Evolutionary conservation across 2,113 vertebrate species (phyloP), one percentile per base, ranked within the genome.

Genomic region (Perca flavescens): DNA sequence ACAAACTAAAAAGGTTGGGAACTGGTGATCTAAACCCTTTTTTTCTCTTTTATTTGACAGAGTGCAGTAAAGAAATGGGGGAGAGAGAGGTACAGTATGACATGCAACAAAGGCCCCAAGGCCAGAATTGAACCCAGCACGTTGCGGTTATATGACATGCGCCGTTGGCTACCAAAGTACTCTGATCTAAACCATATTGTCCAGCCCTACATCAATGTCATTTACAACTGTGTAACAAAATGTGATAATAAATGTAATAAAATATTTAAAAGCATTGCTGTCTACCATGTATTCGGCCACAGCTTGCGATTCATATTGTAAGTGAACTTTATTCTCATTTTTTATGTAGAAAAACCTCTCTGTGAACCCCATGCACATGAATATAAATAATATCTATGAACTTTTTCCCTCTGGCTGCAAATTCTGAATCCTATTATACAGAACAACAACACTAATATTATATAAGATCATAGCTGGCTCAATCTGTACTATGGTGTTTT

Each of bases 371-470:
- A 2, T 15, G 17, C 6, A 46, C 43, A 61, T 72, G 46, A 65
- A 65, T 34, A 65, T 25, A 76, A 76, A 65, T 62, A 50, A 43
- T 25, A 28, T 49, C 68, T 47, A 65, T 52, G 22, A 65, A 56
- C 15, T 28, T 50, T 36, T 77, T 65, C 47, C 40, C 52, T 71
- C 58, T 19, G 34, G 43, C 22, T 58, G 46, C 14, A 25, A 25
- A 60, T 46, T 53, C 46, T 28, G 16, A 60, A 21, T 58, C 28
- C 9, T 22, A 15, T 63, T 57, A 62, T n/a, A 22, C 50, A 79
- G 40, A 75, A 15, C 34, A 64, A 61, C 34, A 57, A 53, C 22
- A 57, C 60, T 34, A 63, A 53, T 5, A 53, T 58, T 21, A 71
- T 10, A 19, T 21, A 53, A 14, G 50, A 47, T 52, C 16, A 36